These are phyloP conservation scores for Euzophera pinguis DNA, from an alignment of 2,888 invertebrate genomes.

Conservation along the genomic window DNA sequence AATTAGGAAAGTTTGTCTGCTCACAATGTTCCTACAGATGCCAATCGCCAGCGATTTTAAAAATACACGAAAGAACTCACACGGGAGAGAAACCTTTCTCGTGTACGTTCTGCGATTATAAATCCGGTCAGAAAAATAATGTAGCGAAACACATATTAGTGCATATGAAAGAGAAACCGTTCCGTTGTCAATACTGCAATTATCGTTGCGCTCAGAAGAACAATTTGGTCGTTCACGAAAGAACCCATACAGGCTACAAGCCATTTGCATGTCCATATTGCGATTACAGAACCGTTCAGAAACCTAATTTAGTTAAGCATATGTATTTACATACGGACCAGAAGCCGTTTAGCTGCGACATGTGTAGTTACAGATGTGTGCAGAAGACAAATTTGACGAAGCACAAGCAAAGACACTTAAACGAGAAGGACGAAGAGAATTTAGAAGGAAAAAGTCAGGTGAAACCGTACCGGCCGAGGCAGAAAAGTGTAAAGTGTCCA, in stretches of 20 bases:
- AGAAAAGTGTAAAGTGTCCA: constrained; percentile 65
- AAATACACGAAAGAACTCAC: constrained; percentile 72
- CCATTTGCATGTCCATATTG: constrained; percentile 73
- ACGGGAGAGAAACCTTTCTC: constrained; percentile 72
- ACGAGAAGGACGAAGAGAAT: constrained; percentile 58
- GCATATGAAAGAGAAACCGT: constrained; percentile 76
- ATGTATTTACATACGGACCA: constrained; percentile 76
- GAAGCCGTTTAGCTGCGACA: constrained; percentile 71
- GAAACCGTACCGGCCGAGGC: constrained; percentile 64
- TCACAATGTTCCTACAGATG: constrained; percentile 69
- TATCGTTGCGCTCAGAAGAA: constrained; percentile 74
- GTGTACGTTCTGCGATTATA: constrained; percentile 71
- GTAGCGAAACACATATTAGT: constrained; percentile 74
- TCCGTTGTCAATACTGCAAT: constrained; percentile 71
- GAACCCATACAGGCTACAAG: constrained; percentile 74
- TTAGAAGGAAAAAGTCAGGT: constrained; percentile 45
- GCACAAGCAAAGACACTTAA: constrained; percentile 68
- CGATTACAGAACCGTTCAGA: constrained; percentile 71
- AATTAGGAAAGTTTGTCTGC: constrained; percentile 61
- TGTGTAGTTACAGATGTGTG: constrained; percentile 70
- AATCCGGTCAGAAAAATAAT: constrained; percentile 74
- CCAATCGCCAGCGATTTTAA: constrained; percentile 72
- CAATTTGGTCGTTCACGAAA: constrained; percentile 70
- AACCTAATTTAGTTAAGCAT: constrained; percentile 74
- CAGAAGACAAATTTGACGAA: constrained; percentile 74